Evolutionary conservation across 2,113 vertebrate genomes (phyloP).

Genomic region (Taxidea taxus): DNA sequence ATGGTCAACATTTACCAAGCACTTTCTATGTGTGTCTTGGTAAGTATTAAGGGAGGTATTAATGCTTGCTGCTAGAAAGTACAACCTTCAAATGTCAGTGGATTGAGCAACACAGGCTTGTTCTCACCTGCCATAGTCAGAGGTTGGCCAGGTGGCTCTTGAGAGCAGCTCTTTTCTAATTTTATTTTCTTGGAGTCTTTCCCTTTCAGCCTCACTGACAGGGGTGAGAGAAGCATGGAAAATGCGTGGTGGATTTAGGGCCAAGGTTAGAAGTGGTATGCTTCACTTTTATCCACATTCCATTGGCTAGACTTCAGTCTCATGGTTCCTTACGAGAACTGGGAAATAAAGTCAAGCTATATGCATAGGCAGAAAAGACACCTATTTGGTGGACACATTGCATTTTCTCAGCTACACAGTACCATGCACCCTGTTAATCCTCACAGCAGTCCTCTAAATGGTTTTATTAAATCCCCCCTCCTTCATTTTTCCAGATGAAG

Average conservation of each 20-base stretch:
- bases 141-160: not conserved
- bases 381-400: not conserved
- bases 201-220: not conserved
- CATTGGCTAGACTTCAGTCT: not conserved
- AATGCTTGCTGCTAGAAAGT: not conserved
- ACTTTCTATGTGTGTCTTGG: not conserved
- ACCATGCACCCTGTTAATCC: not conserved
- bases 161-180: not conserved
- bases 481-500: not conserved
- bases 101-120: not conserved
- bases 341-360: not conserved
- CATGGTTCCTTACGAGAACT: not conserved
- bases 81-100: not conserved
- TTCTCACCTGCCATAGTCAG: not conserved
- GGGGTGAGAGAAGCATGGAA: not conserved
- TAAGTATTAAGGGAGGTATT: not conserved
- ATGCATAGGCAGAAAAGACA: not conserved
- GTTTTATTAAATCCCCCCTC: not conserved
- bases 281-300: not conserved
- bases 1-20: not conserved
- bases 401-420: conserved; percentile 14
- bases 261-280: not conserved
- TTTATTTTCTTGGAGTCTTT: not conserved
- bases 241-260: not conserved
- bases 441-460: not conserved